Conservation (phyloP, 2,888 invertebrate species). For the Rosalia funebris region DNA sequence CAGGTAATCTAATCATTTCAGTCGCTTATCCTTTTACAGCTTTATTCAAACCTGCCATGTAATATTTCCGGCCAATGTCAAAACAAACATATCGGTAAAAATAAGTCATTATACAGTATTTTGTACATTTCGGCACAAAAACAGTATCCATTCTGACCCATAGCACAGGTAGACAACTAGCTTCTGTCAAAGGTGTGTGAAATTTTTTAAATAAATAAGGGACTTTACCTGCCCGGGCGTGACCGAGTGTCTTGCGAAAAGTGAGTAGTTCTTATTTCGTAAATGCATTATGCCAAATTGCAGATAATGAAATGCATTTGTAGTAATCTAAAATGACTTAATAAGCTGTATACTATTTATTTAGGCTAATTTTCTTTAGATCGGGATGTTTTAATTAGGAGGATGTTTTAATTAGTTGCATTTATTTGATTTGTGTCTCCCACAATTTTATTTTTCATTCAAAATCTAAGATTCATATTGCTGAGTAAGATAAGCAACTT, state of each 20-base stretch:
- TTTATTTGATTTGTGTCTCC: too few species aligned
- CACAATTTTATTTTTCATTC: too few species aligned
- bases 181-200: conserved; percentile 22
- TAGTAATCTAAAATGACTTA: too few species aligned
- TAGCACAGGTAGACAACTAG: conserved; percentile 10
- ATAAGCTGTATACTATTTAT: too few species aligned
- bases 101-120: conserved; percentile 12
- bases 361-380: too few species aligned
- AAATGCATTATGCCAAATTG: too few species aligned
- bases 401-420: too few species aligned
- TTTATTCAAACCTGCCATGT: not conserved
- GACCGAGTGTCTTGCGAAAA: conserved; percentile 6
- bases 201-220: conserved; percentile 18
- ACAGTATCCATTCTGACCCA: not conserved
- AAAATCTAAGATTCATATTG: too few species aligned
- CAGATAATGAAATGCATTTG: too few species aligned
- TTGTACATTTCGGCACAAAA: conserved; percentile 5
- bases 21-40: not conserved
- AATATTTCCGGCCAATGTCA: not conserved
- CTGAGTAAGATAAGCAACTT: too few species aligned
- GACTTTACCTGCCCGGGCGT: conserved; percentile 13
- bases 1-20: not conserved
- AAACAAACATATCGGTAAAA: conserved; percentile 22
- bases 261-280: not conserved
- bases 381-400: too few species aligned